Conservation (phyloP, 2,113 vertebrate species). For the Plecotus auritus region DNA sequence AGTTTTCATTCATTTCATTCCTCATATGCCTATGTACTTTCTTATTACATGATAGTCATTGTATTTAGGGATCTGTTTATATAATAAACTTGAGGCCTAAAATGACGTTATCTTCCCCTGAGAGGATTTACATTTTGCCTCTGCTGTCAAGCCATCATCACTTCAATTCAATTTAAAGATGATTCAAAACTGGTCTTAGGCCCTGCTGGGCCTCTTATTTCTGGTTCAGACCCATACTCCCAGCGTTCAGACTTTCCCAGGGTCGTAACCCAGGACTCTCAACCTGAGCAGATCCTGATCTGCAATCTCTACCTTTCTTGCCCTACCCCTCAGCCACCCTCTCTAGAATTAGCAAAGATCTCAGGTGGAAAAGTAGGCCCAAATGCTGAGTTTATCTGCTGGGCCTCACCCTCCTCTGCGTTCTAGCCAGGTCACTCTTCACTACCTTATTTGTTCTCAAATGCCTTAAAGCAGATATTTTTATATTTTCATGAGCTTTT, state of each 20-base stretch:
- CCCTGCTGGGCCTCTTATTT: background rate
- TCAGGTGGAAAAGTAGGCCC: background rate
- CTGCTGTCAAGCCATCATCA: background rate
- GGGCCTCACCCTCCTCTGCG: background rate
- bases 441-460: background rate
- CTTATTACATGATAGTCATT: background rate
- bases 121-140: conserved; percentile 5
- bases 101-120: background rate
- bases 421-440: background rate
- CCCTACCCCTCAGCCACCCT: background rate
- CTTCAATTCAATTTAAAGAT: conserved; percentile 39
- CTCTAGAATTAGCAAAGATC: background rate
- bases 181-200: background rate
- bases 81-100: conserved; percentile 6
- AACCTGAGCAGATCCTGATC: background rate
- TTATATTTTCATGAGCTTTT: background rate
- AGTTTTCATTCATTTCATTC: background rate
- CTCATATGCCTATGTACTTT: background rate
- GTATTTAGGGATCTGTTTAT: background rate
- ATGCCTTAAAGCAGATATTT: background rate
- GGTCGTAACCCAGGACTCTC: background rate
- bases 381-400: background rate
- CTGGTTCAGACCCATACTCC: background rate
- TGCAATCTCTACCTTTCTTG: background rate
- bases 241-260: background rate